phyloP scores from a whole-genome alignment of 1,140 invertebrate genomes.

The Pogonomyrmex barbatus region DNA sequence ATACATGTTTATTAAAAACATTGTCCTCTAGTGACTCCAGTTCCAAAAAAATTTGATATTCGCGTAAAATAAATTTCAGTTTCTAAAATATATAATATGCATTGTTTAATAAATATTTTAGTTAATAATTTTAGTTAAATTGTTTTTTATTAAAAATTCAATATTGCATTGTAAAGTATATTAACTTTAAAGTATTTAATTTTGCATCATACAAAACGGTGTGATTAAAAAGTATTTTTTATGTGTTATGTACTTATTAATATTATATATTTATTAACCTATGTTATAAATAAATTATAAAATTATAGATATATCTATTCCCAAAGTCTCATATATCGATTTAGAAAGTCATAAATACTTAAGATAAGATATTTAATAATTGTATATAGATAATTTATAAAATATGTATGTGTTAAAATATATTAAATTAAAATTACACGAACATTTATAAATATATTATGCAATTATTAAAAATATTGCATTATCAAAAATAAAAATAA shows the following conservation, averaged over 20 bases:
- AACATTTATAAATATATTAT: slow-evolving; percentile 32
- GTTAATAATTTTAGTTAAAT: neutral
- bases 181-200: neutral
- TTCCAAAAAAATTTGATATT: slow-evolving; percentile 13
- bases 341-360: neutral
- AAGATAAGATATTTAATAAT: neutral
- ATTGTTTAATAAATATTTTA: neutral
- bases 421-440: neutral
- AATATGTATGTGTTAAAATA: neutral
- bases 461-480: slow-evolving; percentile 14
- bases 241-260: neutral
- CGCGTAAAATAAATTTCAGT: neutral
- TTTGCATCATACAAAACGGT: neutral
- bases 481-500: neutral
- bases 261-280: too few relatives aligned
- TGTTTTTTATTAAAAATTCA: neutral
- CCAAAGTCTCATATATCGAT: neutral
- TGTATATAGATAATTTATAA: neutral
- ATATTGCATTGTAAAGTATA: neutral
- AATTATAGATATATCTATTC: neutral
- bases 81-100: slow-evolving; percentile 17
- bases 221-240: slow-evolving; percentile 10
- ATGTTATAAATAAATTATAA: neutral
- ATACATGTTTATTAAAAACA: neutral
- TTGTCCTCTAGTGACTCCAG: slow-evolving; percentile 3